These are phyloP conservation scores for Bufo gargarizans DNA, from an alignment of 2,113 vertebrate species.

Conservation along the genomic window DNA sequence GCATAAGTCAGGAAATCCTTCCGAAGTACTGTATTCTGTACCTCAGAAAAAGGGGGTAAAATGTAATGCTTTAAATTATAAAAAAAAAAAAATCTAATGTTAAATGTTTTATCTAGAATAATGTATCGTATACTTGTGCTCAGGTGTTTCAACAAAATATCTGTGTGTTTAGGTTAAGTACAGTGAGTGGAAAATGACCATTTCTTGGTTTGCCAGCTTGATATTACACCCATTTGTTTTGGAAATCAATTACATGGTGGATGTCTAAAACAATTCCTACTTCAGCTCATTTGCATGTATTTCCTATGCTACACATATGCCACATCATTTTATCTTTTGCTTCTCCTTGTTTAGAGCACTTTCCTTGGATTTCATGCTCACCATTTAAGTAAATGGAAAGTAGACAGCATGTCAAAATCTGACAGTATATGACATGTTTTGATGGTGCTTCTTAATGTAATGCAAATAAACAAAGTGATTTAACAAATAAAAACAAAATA, in stretches of 20 bases:
- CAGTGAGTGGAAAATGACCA: conserved; percentile 35
- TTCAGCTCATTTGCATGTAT: conserved; percentile 50
- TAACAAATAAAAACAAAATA: conserved; percentile 56
- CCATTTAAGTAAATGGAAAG: conserved; percentile 67
- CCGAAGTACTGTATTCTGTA: too few species aligned
- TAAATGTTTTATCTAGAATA: neutral
- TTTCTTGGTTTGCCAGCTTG: conserved; percentile 42
- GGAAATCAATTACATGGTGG: conserved; percentile 54
- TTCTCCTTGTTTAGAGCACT: conserved; percentile 59
- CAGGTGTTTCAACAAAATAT: neutral
- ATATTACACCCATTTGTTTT: conserved; percentile 51
- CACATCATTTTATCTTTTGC: conserved; percentile 53
- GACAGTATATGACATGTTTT: conserved; percentile 67
- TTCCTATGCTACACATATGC: conserved; percentile 56
- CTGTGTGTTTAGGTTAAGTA: neutral
- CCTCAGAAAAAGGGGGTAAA: too few species aligned
- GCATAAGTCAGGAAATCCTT: too few species aligned
- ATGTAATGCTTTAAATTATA: too few species aligned
- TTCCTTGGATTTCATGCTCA: conserved; percentile 63
- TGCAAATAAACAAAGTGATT: conserved; percentile 64
- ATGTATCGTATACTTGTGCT: neutral
- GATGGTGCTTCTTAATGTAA: conserved; percentile 67
- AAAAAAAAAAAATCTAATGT: neutral
- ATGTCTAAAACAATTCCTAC: conserved; percentile 57
- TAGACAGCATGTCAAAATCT: conserved; percentile 69